Evolutionary conservation across 2,113 vertebrate species (phyloP).

Genomic region (Coptodon bakossiorum): DNA sequence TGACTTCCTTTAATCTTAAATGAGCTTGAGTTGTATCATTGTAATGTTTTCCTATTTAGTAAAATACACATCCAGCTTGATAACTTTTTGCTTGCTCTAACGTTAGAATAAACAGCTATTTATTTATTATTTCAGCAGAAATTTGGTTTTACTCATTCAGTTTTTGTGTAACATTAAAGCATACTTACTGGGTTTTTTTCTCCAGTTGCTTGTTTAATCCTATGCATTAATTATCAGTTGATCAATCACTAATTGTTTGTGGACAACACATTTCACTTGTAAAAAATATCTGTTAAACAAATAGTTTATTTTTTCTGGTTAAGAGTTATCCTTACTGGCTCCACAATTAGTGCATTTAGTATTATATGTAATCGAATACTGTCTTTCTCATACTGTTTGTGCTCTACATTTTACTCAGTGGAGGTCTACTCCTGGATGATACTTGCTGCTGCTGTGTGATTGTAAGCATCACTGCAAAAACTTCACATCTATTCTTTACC

Average conservation of each 20-base stretch:
- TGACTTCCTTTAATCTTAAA: neutral
- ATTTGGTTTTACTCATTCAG: neutral
- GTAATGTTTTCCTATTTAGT: neutral
- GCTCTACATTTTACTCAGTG: neutral
- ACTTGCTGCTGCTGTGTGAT: neutral
- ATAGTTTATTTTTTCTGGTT: neutral
- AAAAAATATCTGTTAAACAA: neutral
- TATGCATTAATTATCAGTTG: neutral
- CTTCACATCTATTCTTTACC: conserved; percentile 22
- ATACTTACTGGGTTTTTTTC: neutral
- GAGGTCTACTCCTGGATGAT: neutral
- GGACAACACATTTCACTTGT: neutral
- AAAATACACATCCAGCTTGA: neutral
- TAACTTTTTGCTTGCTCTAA: neutral
- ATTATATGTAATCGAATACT: neutral
- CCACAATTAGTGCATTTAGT: neutral
- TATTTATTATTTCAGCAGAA: neutral
- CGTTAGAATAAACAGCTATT: neutral
- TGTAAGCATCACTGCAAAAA: neutral
- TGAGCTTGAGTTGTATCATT: neutral
- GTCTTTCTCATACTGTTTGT: neutral
- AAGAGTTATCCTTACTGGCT: neutral
- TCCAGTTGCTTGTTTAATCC: neutral
- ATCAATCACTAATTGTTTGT: neutral
- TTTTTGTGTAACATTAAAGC: neutral